phyloP scores from a whole-genome alignment of 92 coral and sea anemone genomes.

The Pocillopora meandrina region DNA sequence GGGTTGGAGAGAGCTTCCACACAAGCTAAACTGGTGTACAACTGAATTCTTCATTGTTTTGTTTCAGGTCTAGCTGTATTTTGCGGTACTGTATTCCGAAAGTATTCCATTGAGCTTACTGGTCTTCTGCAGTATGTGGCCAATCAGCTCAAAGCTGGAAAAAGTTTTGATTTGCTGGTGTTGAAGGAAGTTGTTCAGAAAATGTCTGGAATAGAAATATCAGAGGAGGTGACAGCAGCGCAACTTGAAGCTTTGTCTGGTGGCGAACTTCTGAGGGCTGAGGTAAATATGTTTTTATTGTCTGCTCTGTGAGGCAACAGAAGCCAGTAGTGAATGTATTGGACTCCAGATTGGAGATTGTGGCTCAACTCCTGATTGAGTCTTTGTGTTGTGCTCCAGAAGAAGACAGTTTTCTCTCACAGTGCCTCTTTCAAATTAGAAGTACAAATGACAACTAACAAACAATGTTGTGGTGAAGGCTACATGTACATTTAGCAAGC shows the following conservation, averaged over 20 bases:
- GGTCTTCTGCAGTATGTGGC: conserved; percentile 96
- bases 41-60: background rate
- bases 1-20: too few species aligned
- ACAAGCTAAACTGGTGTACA: too few species aligned
- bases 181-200: conserved; percentile 96
- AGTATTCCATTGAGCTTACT: conserved; percentile 92
- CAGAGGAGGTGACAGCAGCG: conserved; percentile 95
- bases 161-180: conserved; percentile 94
- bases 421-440: too few species aligned
- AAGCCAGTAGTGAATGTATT: too few species aligned
- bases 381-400: too few species aligned
- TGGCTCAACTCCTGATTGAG: too few species aligned
- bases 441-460: too few species aligned
- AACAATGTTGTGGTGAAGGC: too few species aligned
- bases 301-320: too few species aligned
- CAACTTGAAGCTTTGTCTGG: conserved; percentile 96
- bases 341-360: too few species aligned
- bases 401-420: too few species aligned
- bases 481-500: too few species aligned
- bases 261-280: conserved; percentile 94
- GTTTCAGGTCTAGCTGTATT: conserved; percentile 88
- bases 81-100: conserved; percentile 95
- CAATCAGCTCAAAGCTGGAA: conserved; percentile 95
- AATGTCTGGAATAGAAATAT: conserved; percentile 98
- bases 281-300: conserved; percentile 49